phyloP scores from a whole-genome alignment of 2,113 vertebrate genomes.

The Steatornis caripensis region DNA sequence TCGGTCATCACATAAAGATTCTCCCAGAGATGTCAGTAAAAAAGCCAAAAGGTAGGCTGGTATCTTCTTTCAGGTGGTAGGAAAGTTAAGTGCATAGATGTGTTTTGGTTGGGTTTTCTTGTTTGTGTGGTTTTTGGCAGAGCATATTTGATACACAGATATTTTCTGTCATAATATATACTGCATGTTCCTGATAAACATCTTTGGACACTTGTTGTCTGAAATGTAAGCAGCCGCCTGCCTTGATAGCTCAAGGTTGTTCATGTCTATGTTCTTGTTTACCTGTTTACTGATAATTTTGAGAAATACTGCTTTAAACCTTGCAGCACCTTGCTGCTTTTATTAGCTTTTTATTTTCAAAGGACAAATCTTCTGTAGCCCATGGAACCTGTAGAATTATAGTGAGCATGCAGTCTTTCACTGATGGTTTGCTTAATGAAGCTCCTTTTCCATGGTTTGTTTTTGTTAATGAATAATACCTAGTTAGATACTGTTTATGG shows the following conservation, averaged over 20 bases:
- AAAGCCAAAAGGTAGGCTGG: slow-evolving; percentile 89
- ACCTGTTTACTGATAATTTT: background rate
- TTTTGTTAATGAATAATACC: background rate
- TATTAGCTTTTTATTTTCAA: background rate
- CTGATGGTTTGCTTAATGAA: background rate
- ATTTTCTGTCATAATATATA: background rate
- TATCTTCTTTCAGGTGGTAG: background rate
- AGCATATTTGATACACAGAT: background rate
- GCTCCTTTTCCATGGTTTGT: background rate
- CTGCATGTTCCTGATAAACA: background rate
- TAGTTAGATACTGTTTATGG: background rate
- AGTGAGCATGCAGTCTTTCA: background rate
- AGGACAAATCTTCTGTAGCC: background rate
- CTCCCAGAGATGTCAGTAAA: slow-evolving; percentile 89
- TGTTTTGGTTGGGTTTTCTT: background rate
- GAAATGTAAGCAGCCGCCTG: background rate
- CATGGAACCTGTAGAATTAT: background rate
- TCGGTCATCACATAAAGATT: slow-evolving; percentile 91
- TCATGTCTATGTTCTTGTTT: background rate
- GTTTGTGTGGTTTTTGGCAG: background rate
- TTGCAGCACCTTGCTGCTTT: background rate
- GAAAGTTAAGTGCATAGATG: background rate
- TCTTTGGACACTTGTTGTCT: background rate
- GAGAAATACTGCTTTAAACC: background rate
- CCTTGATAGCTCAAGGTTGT: background rate